phyloP scores from a whole-genome alignment of 2,797 vertebrate species.

The Sebastes nivosus region DNA sequence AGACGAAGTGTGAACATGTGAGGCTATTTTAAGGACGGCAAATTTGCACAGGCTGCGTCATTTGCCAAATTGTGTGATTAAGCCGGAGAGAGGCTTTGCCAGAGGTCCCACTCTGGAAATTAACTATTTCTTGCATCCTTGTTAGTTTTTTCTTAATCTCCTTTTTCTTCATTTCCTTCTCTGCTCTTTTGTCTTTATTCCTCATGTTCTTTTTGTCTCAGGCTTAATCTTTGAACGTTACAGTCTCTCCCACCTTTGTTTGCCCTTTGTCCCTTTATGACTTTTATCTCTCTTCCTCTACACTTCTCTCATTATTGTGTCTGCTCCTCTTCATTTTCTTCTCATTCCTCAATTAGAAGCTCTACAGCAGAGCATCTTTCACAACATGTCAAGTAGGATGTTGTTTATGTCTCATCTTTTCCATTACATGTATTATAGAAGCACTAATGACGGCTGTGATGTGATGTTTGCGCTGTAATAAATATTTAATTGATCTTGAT shows the following conservation, averaged over 20 bases:
- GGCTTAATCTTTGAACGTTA: neutral
- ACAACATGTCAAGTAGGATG: neutral
- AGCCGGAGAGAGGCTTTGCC: conserved; percentile 33
- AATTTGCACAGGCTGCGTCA: conserved; percentile 22
- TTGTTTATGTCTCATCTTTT: conserved; percentile 5
- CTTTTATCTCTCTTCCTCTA: neutral
- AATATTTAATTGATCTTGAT: conserved; percentile 50
- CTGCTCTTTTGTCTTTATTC: neutral
- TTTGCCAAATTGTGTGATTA: conserved; percentile 54
- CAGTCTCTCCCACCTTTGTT: neutral
- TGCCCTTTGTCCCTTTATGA: neutral
- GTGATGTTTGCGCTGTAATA: conserved; percentile 24
- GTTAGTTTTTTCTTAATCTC: neutral
- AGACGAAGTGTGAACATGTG: conserved; percentile 24
- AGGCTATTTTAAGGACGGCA: conserved; percentile 11
- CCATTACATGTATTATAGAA: neutral
- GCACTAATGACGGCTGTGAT: neutral
- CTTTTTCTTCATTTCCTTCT: neutral
- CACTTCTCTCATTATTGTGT: neutral
- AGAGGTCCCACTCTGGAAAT: conserved; percentile 29
- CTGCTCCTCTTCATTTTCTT: neutral
- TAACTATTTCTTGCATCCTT: conserved; percentile 2
- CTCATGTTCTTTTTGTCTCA: neutral
- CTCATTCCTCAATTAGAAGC: neutral
- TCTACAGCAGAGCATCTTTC: neutral